These are phyloP conservation scores for Yponomeuta evonymella DNA, from an alignment of 2,888 invertebrate genomes.

Conservation along the genomic window DNA sequence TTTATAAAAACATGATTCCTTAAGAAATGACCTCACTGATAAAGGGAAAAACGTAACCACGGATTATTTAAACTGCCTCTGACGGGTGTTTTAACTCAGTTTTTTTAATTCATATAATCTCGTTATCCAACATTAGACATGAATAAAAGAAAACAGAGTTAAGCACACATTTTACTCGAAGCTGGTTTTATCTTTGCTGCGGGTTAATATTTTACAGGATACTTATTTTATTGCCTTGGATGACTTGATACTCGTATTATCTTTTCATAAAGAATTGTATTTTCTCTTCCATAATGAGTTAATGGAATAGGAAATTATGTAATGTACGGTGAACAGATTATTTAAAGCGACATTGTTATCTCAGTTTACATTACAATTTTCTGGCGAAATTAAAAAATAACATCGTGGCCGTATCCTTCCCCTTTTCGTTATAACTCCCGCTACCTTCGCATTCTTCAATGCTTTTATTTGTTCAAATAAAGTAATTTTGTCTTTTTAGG, in stretches of 20 bases:
- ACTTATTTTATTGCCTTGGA: background rate
- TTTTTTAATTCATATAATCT: no score
- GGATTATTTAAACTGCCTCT: no score
- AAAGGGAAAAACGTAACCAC: no score
- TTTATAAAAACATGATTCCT: no score
- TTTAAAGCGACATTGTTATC: background rate
- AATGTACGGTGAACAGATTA: slow-evolving; percentile 6
- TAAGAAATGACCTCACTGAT: no score
- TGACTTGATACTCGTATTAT: slow-evolving; percentile 2
- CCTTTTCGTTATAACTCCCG: background rate
- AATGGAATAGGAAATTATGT: background rate
- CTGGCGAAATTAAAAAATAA: slow-evolving; percentile 25
- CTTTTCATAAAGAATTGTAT: slow-evolving; percentile 3
- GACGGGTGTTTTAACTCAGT: no score
- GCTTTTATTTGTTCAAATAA: background rate
- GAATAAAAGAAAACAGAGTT: no score
- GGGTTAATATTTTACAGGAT: background rate
- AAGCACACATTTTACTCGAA: no score
- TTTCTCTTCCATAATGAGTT: background rate
- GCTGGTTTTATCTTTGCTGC: no score
- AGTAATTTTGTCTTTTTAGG: background rate
- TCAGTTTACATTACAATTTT: slow-evolving; percentile 19
- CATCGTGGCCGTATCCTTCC: background rate
- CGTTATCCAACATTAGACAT: no score
- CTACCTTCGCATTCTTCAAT: background rate